phyloP scores from a whole-genome alignment of 1,140 invertebrate species.

The Dolichoris vasculosae region DNA sequence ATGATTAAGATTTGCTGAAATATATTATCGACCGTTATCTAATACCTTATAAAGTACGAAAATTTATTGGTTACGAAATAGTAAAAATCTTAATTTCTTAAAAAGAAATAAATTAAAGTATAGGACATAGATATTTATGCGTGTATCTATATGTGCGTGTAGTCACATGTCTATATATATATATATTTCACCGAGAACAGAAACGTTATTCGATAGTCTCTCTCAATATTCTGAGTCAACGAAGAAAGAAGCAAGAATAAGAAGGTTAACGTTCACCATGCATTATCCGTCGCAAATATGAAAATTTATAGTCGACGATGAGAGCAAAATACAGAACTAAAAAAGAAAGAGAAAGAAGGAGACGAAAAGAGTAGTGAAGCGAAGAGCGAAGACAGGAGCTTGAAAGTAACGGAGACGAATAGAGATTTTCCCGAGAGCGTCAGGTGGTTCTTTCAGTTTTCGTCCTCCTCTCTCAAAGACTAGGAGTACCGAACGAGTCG shows the following conservation, averaged over 20 bases:
- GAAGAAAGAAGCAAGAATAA: background rate
- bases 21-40: too few relatives aligned
- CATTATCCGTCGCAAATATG: conserved; percentile 20
- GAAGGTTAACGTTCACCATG: background rate
- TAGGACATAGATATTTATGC: too few relatives aligned
- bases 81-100: too few relatives aligned
- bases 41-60: too few relatives aligned
- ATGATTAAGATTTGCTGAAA: too few relatives aligned
- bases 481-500: background rate
- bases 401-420: conserved; percentile 43
- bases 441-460: conserved; percentile 49
- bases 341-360: background rate
- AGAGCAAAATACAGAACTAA: conserved; percentile 1
- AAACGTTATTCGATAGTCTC: background rate
- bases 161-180: background rate
- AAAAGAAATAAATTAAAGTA: too few relatives aligned
- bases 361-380: background rate
- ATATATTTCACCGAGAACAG: background rate
- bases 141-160: too few relatives aligned
- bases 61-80: too few relatives aligned
- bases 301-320: conserved; percentile 34
- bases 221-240: background rate
- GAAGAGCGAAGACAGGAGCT: conserved; percentile 4
- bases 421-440: conserved; percentile 47
- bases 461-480: conserved; percentile 24